A percentile compares a stretch with the other conserved stretches of the same genome.
phyloP scores from a whole-genome alignment of 35 echinoderm and acorn worm species.

The Stichopus chloronotus region DNA sequence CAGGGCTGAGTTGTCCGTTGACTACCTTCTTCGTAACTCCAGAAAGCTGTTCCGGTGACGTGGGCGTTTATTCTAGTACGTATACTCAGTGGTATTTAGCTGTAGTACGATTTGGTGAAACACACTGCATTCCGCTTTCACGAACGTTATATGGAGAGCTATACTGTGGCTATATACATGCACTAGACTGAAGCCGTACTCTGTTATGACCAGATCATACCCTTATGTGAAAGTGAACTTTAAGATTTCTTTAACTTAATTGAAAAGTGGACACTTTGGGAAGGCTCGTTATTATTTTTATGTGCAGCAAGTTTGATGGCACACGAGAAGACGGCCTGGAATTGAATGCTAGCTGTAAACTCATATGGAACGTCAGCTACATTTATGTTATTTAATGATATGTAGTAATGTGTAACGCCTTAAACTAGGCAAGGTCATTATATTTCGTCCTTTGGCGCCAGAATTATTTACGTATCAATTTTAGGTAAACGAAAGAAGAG shows the following conservation, averaged over 20 bases:
- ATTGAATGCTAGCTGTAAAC: not conserved
- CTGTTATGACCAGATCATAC: not conserved
- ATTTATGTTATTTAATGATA: slow-evolving; percentile 15
- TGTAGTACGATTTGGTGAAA: not conserved
- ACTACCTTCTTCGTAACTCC: not conserved
- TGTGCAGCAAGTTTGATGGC: not conserved
- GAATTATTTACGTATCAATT: not conserved
- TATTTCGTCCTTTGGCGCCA: not conserved
- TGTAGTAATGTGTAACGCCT: not conserved
- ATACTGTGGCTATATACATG: not conserved
- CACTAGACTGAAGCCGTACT: not conserved
- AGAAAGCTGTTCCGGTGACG: slow-evolving; percentile 6
- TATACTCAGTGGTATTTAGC: not conserved
- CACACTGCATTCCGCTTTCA: not conserved
- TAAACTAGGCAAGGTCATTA: not conserved
- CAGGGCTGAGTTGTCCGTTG: not conserved
- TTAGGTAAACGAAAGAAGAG: not conserved
- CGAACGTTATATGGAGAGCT: not conserved
- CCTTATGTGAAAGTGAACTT: not conserved
- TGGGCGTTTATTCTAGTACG: not conserved
- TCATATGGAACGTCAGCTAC: not conserved
- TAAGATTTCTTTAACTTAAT: slow-evolving; percentile 3
- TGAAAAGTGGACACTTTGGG: not conserved
- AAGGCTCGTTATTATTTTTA: not conserved
- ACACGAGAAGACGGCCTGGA: not conserved